A percentile compares a stretch with the other conserved stretches of the same genome.
These are phyloP conservation scores for Acanthococcus lagerstroemiae DNA, from an alignment of 2,888 invertebrate genomes.

Conservation along the genomic window DNA sequence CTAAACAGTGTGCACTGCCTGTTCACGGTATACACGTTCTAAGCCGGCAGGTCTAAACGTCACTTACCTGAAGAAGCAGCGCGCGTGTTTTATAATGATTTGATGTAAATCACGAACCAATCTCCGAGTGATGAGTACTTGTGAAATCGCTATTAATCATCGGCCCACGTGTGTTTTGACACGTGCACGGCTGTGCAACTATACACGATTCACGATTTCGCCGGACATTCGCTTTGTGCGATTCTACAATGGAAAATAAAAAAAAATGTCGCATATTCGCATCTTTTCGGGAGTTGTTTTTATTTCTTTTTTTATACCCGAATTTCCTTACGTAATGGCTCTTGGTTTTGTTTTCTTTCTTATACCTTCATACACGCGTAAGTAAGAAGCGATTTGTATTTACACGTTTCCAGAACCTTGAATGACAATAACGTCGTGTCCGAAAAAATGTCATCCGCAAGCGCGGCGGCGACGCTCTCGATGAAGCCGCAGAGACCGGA, in stretches of 20 bases:
- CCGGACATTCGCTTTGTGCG: not conserved
- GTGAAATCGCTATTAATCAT: constrained; percentile 12
- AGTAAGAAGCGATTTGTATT: too few relatives aligned
- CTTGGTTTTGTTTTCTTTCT: not conserved
- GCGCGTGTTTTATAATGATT: constrained; percentile 4
- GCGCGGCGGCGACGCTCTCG: not conserved
- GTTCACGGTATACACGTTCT: too few relatives aligned
- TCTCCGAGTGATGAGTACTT: constrained; percentile 4
- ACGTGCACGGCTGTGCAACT: not conserved
- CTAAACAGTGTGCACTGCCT: too few relatives aligned
- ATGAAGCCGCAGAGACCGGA: not conserved
- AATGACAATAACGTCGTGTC: not conserved
- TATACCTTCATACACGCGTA: too few relatives aligned
- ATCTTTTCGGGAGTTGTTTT: not conserved
- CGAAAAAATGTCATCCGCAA: too few relatives aligned
- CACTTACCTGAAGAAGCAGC: not conserved
- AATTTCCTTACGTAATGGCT: not conserved
- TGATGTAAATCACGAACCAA: constrained; percentile 11
- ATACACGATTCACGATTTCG: constrained; percentile 1
- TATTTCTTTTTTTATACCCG: not conserved
- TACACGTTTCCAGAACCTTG: too few relatives aligned
- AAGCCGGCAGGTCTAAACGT: not conserved
- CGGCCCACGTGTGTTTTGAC: constrained; percentile 8
- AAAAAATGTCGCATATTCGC: not conserved
- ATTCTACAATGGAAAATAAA: not conserved